A percentile compares a stretch with the other conserved stretches of the same genome.
Conservation (phyloP, 1,140 invertebrate genomes). For the Gryon sp. region DNA sequence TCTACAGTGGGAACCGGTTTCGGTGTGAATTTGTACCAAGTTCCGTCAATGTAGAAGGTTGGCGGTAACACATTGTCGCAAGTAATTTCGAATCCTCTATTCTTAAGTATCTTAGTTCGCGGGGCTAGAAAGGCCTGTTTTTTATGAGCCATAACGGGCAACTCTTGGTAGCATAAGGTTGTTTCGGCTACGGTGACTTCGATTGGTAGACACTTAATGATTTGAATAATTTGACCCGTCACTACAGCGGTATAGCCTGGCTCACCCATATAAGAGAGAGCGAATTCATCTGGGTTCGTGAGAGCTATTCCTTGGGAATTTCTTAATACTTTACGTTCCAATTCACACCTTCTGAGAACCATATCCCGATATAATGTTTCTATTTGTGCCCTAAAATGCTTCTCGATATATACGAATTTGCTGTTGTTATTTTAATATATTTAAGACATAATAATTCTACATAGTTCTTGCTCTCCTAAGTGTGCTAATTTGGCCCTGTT, state of each 20-base stretch:
- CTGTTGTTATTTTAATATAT: too few relatives aligned
- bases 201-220: slow-evolving; percentile 25
- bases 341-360: neutral
- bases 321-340: slow-evolving; percentile 11
- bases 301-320: neutral
- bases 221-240: slow-evolving; percentile 12
- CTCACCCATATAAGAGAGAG: slow-evolving; percentile 10
- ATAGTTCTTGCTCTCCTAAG: neutral
- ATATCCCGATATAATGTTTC: slow-evolving; percentile 15
- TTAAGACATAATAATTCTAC: too few relatives aligned
- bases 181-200: neutral
- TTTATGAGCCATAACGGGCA: neutral
- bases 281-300: slow-evolving; percentile 22
- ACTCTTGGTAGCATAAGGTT: slow-evolving; percentile 19
- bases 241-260: slow-evolving; percentile 37
- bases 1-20: neutral
- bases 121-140: neutral
- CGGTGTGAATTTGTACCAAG: neutral
- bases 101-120: slow-evolving; percentile 17
- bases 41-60: neutral
- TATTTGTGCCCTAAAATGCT: slow-evolving; percentile 5
- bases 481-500: slow-evolving; percentile 12
- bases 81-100: neutral
- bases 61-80: slow-evolving; percentile 2
- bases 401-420: slow-evolving; percentile 14